phyloP scores from a whole-genome alignment of 2,888 invertebrate species.

The Sesamia inferens region DNA sequence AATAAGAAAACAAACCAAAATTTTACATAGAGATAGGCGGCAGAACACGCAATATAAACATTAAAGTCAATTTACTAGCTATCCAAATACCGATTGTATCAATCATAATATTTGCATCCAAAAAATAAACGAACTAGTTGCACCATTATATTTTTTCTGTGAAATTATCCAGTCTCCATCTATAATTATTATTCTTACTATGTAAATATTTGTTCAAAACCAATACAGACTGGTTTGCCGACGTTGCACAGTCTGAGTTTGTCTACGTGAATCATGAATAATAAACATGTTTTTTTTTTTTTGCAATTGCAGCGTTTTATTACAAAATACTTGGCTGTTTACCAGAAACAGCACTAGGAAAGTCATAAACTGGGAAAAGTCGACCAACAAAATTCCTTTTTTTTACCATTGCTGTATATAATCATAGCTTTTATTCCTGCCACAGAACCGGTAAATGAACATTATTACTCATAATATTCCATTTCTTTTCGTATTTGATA shows the following conservation, averaged over 20 bases:
- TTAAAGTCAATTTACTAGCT: background rate
- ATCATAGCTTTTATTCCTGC: background rate
- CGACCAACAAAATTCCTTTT: background rate
- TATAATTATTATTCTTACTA: no score
- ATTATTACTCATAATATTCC: background rate
- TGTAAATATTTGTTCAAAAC: background rate
- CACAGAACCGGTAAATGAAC: background rate
- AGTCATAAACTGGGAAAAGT: background rate
- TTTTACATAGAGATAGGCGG: background rate
- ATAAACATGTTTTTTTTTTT: background rate
- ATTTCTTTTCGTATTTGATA: background rate
- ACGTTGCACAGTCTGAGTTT: background rate
- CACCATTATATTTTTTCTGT: background rate
- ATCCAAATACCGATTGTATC: background rate
- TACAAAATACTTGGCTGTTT: background rate
- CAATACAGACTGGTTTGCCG: background rate
- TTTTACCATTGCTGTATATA: background rate
- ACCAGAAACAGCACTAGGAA: background rate
- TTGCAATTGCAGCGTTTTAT: background rate
- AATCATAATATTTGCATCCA: background rate
- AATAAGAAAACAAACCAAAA: no score
- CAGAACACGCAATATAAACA: background rate
- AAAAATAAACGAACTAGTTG: background rate
- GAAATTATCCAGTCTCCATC: background rate
- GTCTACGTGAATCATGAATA: background rate